Percentiles rank a stretch among this genome's conserved stretches.
These are phyloP conservation scores for Proterorhinus semilunaris DNA, from an alignment of 2,113 vertebrate species.

Conservation along the genomic window DNA sequence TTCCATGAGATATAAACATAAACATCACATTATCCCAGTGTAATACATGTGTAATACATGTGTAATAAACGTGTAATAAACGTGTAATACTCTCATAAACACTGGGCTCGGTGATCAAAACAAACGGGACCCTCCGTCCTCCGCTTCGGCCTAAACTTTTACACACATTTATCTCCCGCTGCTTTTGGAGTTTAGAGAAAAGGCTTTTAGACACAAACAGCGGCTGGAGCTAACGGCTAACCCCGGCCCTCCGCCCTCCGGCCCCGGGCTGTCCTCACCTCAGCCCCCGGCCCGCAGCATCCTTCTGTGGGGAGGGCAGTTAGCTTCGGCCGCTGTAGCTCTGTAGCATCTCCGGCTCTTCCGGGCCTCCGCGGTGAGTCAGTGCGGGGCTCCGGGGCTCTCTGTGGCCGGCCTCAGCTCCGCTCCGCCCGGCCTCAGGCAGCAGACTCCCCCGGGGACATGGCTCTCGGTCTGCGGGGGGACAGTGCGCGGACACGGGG, in stretches of 20 bases:
- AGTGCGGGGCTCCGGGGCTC: not conserved
- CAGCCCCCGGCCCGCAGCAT: not conserved
- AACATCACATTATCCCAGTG: no score
- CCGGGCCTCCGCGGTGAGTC: constrained; percentile 42
- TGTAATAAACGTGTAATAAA: no score
- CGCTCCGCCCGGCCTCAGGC: not conserved
- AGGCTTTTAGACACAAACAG: no score
- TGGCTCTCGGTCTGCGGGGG: not conserved
- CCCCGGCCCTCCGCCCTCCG: not conserved
- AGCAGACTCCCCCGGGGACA: not conserved
- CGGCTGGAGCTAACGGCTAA: no score
- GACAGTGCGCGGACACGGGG: not conserved
- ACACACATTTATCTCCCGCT: no score
- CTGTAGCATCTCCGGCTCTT: constrained; percentile 45
- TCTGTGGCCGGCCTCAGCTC: not conserved
- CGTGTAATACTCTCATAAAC: no score
- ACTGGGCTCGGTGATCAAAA: no score
- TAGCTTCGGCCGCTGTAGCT: constrained; percentile 18
- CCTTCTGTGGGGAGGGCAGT: not conserved
- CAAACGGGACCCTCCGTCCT: no score
- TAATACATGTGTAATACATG: no score
- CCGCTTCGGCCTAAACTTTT: no score
- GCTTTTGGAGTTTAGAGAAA: no score
- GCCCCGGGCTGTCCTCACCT: not conserved
- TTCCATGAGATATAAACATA: no score